Base-by-base conservation (phyloP, 2,113 vertebrate genomes). In the Pachycephala philippinensis region DNA sequence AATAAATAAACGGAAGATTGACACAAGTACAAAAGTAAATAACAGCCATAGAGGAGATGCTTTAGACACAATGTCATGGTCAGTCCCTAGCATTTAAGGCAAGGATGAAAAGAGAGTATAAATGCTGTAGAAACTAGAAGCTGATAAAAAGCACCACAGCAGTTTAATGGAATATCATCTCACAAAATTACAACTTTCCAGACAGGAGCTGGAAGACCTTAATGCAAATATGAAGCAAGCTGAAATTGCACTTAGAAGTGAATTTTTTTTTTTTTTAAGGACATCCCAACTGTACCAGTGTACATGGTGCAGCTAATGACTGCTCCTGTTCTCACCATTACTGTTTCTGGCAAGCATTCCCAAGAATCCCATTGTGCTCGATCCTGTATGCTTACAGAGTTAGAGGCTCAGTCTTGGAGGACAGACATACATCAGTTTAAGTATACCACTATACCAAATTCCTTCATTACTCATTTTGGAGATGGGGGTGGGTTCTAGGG, bases 1-100 rank as follows among this genome's bases (percentile, higher is more conserved):
- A 97, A 91, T 97, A 96, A 98, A 96, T 91, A 90, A 89, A 79
- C 22, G 35, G 44, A 90, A 96, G 90, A 87, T 66, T 97, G 94
- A 89, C 78, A 70, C 0, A 0, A 81, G 60, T 31, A 60, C 30
- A 39, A 72, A 94, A 70, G 74, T 68, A 82, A 93, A 89, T 96
- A 69, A 71, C 44, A 90, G 44, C 78, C 45, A 33, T 13, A 66
- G 84, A 87, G 53, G 61, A 79, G 80, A 77, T 44, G 57, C 57
- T 78, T 92, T 57, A 91, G 80, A 77, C 69, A 68, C 76, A 66
- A 35, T 28, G 52, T 81, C 53, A 44, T 89, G 93, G 95, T 95
- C 95, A 93, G 80, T 93, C 65, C 35, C 69, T 93, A 79, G 54
- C 78, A 91, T 95, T 96, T 96, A 91, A 97, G 83, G 69, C 52